These are phyloP conservation scores for Odocoileus hemionus DNA, from an alignment of 2,113 vertebrate genomes.

Conservation along the genomic window DNA sequence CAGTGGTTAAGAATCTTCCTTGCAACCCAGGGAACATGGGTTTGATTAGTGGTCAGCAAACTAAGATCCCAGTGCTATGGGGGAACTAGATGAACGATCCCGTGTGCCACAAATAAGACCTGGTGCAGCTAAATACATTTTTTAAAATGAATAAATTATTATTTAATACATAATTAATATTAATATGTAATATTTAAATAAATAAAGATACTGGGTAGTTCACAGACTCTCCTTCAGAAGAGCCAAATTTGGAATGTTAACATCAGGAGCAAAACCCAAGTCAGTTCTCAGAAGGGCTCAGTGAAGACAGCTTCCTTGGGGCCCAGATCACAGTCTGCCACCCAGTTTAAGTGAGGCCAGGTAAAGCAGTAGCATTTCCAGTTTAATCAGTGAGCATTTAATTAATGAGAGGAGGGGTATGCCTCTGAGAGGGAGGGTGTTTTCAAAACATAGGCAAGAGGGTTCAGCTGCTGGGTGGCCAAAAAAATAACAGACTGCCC, in stretches of 20 bases:
- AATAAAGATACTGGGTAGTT: background rate
- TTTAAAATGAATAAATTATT: too few relatives aligned
- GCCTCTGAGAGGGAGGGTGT: background rate
- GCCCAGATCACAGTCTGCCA: background rate
- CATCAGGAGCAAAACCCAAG: background rate
- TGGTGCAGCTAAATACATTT: background rate
- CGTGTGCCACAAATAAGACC: background rate
- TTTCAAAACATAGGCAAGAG: background rate
- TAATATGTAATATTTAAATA: background rate
- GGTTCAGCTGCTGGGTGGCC: background rate
- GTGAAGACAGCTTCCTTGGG: background rate
- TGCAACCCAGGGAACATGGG: background rate
- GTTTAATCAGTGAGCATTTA: background rate
- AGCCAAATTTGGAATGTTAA: background rate
- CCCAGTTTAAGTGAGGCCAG: background rate
- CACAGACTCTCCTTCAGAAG: background rate
- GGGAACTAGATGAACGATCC: background rate
- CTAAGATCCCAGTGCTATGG: background rate
- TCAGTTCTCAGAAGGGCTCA: background rate
- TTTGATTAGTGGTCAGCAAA: background rate
- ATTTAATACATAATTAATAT: background rate
- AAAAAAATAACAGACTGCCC: background rate
- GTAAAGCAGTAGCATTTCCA: background rate
- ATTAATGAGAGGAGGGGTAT: background rate
- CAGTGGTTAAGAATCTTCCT: background rate